Percentiles rank a stretch among this genome's conserved stretches.
These are phyloP conservation scores for Dicrurus megarhynchus DNA, from an alignment of 2,113 vertebrate genomes.

Conservation along the genomic window DNA sequence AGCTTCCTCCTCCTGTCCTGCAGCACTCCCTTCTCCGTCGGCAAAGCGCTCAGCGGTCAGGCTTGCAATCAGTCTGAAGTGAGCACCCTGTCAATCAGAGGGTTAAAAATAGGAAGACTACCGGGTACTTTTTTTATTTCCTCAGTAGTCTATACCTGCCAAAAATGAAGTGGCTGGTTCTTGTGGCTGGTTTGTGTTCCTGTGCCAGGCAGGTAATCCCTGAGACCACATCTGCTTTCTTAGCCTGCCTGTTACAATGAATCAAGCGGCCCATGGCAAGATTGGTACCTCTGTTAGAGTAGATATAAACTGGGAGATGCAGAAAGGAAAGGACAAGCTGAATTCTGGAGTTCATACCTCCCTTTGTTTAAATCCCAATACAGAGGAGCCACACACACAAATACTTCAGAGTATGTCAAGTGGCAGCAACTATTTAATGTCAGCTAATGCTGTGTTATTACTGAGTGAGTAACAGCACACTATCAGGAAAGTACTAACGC, in stretches of 20 bases:
- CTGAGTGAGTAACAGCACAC: not conserved
- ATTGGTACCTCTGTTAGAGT: not conserved
- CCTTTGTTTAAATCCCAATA: not conserved
- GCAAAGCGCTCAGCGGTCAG: fast-evolving
- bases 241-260: not conserved
- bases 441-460: not conserved
- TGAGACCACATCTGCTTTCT: not conserved
- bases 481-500: not conserved
- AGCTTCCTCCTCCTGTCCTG: not conserved
- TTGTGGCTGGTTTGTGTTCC: not conserved
- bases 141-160: not conserved
- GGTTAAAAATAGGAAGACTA: not conserved
- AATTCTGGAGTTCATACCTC: not conserved
- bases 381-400: not conserved
- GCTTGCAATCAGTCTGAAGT: not conserved
- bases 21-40: fast-evolving
- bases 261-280: not conserved
- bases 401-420: not conserved
- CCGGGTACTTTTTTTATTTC: not conserved
- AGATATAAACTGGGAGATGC: not conserved
- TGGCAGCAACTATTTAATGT: not conserved
- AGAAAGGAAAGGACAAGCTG: not conserved
- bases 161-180: not conserved
- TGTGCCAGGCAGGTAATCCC: not conserved
- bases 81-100: not conserved